Evolutionary conservation across 2,797 vertebrate species (phyloP).

Genomic region (Sebastes elongatus): DNA sequence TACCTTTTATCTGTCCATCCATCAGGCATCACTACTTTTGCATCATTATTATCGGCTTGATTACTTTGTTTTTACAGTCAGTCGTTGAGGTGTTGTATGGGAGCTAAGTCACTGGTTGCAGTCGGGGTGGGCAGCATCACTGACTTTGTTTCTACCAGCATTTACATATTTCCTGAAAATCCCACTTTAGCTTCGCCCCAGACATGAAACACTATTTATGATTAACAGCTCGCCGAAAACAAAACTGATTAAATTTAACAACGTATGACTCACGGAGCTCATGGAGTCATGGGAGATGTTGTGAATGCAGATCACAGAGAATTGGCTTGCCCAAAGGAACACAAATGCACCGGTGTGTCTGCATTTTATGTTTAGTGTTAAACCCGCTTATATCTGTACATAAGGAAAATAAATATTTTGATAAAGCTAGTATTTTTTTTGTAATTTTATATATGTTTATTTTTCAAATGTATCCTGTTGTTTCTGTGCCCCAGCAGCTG

Average conservation of each 20-base stretch:
- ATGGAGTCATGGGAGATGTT: constrained; percentile 8
- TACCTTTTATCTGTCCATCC: constrained; percentile 17
- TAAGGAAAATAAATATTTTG: not conserved
- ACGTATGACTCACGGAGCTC: constrained; percentile 2
- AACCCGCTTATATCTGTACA: not conserved
- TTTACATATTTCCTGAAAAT: constrained; percentile 16
- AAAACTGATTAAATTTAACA: constrained; percentile 21
- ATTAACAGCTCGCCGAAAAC: constrained; percentile 6
- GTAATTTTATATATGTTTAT: not conserved
- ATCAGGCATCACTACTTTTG: constrained; percentile 1
- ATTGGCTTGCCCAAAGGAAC: not conserved
- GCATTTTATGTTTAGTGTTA: not conserved
- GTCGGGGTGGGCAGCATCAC: not conserved
- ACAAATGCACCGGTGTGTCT: not conserved
- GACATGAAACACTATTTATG: not conserved
- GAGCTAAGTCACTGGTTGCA: not conserved
- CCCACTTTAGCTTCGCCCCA: not conserved
- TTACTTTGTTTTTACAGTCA: constrained; percentile 16
- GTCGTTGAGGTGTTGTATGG: not conserved
- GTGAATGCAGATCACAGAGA: constrained; percentile 13
- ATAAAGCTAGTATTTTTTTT: not conserved
- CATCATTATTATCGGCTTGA: constrained; percentile 26
- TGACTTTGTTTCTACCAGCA: not conserved
- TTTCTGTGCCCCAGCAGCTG: not conserved
- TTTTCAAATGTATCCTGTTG: not conserved